Evolutionary conservation across 92 coral and sea anemone species (phyloP).

Genomic region (Umimayanthus kanabou): DNA sequence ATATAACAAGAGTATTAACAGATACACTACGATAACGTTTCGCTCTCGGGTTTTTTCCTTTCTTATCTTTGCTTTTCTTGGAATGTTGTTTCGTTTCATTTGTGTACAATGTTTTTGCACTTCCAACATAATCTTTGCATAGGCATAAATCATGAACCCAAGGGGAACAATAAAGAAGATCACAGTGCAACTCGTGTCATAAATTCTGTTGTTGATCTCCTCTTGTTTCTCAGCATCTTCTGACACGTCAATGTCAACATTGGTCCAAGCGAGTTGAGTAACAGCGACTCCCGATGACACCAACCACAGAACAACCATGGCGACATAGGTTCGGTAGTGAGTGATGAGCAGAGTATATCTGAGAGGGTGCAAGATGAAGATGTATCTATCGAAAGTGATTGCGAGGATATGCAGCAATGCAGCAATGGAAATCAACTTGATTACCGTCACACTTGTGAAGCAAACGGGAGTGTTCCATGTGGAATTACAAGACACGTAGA

Average conservation of each 20-base stretch:
- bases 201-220: constrained; percentile 22
- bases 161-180: constrained; percentile 15
- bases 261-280: constrained; percentile 28
- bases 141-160: constrained; percentile 32
- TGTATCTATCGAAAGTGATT: constrained; percentile 22
- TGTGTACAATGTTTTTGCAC: constrained; percentile 11
- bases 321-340: not conserved
- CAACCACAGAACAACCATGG: constrained; percentile 19
- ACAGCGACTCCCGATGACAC: not conserved
- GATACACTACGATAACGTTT: constrained; percentile 11
- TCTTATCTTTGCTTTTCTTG: not conserved
- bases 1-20: constrained; percentile 12
- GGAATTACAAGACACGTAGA: constrained; percentile 20
- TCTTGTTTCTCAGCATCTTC: constrained; percentile 31
- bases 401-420: constrained; percentile 33
- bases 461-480: constrained; percentile 14
- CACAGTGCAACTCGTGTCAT: not conserved
- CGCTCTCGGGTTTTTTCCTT: constrained; percentile 10
- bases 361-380: constrained; percentile 16
- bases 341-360: constrained; percentile 1
- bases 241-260: constrained; percentile 2
- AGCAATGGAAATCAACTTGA: constrained; percentile 25
- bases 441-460: not conserved
- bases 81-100: not conserved
- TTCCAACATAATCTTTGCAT: constrained; percentile 8